Evolutionary conservation across 2,113 vertebrate species (phyloP), one percentile per base, ranked within the genome.

Genomic region (Periophthalmodon schlosseri): DNA sequence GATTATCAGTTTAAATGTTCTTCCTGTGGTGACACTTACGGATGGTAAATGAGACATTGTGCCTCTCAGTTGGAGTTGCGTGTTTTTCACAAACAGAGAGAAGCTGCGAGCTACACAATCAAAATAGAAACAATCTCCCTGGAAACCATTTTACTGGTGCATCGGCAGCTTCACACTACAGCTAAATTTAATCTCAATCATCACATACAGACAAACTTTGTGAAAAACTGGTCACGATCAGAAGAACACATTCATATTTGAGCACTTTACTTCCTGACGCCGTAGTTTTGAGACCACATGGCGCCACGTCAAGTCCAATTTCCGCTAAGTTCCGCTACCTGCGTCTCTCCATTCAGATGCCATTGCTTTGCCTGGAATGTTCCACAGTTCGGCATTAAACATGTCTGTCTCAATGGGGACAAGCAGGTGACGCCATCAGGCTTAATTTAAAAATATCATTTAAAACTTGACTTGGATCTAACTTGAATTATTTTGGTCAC

Each of bases 71-170:
- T 44, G 47, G 72, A 63, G 2, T 9, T 65, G 34, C 21, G 28
- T 58, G 63, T 68, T 74, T 61, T 36, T 54, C 69, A 60, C 21
- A 16, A 44, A 46, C 56, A 8, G 18, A 28, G 28, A 24, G 56
- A 66, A 72, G 69, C 60, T 64, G 67, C 56, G 34, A 73, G 54
- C 70, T 2, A 23, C 60, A 56, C n/a, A 36, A 66, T 79, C 72
- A 79, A 84, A 87, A 82, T 78, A 82, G 77, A 77, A 77, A 52
- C 67, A 0, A 21, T 84, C 68, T 67, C 79, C 68, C 4, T 82
- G 66, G 74, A 75, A 77, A 77, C 74, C 0, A 15, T 34, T 69
- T 79, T 2, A 81, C 28, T 57, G 46, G 34, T 20, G 44, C 57
- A 60, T 47, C 20, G 33, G 74, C 60, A 70, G 60, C 24, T 79